Evolutionary conservation across 2,888 invertebrate species (phyloP).

Genomic region (Tenthredo mesomela): DNA sequence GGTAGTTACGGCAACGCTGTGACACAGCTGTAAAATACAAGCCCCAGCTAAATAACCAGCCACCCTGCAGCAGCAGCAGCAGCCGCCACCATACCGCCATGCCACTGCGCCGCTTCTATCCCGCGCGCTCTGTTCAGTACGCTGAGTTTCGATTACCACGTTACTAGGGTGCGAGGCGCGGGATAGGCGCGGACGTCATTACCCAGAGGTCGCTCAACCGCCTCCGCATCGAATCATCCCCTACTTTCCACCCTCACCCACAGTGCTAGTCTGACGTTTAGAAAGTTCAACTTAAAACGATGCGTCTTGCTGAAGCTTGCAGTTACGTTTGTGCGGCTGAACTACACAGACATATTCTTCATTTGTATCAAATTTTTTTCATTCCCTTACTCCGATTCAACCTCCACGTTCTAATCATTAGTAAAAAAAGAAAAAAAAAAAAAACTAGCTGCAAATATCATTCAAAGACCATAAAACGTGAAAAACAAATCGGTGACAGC

Average conservation of each 20-base stretch:
- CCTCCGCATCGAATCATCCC: conserved; percentile 47
- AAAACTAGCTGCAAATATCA: neutral
- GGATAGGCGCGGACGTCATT: conserved; percentile 51
- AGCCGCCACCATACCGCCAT: neutral
- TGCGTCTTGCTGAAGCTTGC: neutral
- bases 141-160: conserved; percentile 52
- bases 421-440: neutral
- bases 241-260: neutral
- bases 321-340: neutral
- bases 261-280: neutral
- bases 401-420: neutral
- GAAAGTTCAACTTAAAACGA: neutral
- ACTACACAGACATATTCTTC: neutral
- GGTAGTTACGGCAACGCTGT: conserved; percentile 42
- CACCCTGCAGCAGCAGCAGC: conserved; percentile 40
- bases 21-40: conserved; percentile 45
- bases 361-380: neutral
- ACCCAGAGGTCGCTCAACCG: conserved; percentile 49
- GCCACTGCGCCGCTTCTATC: conserved; percentile 26
- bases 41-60: conserved; percentile 47
- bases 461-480: neutral
- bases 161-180: conserved; percentile 48
- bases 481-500: neutral
- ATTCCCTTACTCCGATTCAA: neutral
- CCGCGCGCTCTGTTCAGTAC: conserved; percentile 45